Base-by-base conservation (phyloP, 2,113 vertebrate species). In the Zosterops borbonicus region DNA sequence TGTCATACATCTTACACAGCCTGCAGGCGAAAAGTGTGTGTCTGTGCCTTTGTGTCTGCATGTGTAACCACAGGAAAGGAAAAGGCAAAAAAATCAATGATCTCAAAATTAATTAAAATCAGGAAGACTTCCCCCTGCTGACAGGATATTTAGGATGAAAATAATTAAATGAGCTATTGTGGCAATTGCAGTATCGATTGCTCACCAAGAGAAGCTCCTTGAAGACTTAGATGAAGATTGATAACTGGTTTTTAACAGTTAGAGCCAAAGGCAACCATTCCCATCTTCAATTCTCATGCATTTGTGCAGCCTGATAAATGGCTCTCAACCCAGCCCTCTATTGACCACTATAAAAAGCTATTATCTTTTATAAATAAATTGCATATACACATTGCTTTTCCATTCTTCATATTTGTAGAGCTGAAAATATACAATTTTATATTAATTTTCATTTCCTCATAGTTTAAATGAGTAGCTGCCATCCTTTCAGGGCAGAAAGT, bases 151-250 rank as follows among this genome's bases (percentile, higher is more conserved):
- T 96, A 98, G 84, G 89, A 96, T 94, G 82, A 95, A 95, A 97
- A 97, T 97, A 98, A 98, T 98, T 97, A 98, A 97, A 95, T 97
- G 95, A 96, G 83, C 46, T 94, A 92, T 97, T 94, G 91, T 96
- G 78, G 83, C 73, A 97, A 97, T 97, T 97, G 84, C 81, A 83
- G 6, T 98, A 97, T 98, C 50, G 96, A 97, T 97, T 97, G 77
- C 75, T 94, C 83, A 96, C 84, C 84, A 90, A 96, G 91, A 95
- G 70, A 68, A 93, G 59, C 86, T 89, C 77, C 91, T 92, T 78
- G 76, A 97, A 96, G 89, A 70, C 52, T 91, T 44, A 95, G 80
- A 97, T 97, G 86, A 92, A 96, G 91, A 95, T 74, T 73, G 96
- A 97, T 95, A 81, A 86, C 82, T 95, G 64, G 27, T 86, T 89